These are phyloP conservation scores for Spongilla lacustris DNA, from an alignment of 37 sponge, comb jelly and placozoan genomes.

Conservation along the genomic window DNA sequence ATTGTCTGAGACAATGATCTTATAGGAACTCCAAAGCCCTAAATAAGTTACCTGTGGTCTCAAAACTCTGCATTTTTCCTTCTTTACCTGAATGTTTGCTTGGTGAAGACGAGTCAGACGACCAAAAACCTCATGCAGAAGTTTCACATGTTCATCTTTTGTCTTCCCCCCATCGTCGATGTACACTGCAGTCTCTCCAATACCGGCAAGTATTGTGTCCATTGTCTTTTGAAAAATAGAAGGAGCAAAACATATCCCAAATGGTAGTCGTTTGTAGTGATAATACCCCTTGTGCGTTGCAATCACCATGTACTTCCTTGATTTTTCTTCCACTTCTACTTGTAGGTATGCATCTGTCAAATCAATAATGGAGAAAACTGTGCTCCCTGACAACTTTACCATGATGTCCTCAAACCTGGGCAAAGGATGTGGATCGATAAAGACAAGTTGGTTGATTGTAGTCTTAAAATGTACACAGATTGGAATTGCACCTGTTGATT, in stretches of 20 bases:
- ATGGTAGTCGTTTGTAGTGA: neutral
- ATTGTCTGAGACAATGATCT: neutral
- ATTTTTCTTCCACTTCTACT: neutral
- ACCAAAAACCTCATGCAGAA: neutral
- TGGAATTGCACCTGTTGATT: neutral
- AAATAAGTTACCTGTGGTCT: neutral
- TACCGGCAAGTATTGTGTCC: neutral
- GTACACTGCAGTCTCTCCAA: slow-evolving; percentile 1
- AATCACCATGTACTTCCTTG: neutral
- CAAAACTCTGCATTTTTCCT: neutral
- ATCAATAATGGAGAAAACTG: slow-evolving; percentile 1
- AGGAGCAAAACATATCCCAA: neutral
- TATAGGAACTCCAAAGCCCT: neutral
- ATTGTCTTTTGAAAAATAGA: neutral
- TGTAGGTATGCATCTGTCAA: neutral
- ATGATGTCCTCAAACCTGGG: neutral
- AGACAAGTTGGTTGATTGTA: neutral
- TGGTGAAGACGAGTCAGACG: neutral
- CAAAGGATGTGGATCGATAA: neutral
- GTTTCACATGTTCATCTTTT: neutral
- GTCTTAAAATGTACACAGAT: neutral
- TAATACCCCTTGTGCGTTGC: slow-evolving; percentile 1
- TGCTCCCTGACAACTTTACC: neutral
- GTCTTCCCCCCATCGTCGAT: neutral
- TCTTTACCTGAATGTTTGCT: neutral